Evolutionary conservation across 2,113 vertebrate genomes (phyloP), one percentile per base, ranked within the genome.

Genomic region (Oncorhynchus tshawytscha): DNA sequence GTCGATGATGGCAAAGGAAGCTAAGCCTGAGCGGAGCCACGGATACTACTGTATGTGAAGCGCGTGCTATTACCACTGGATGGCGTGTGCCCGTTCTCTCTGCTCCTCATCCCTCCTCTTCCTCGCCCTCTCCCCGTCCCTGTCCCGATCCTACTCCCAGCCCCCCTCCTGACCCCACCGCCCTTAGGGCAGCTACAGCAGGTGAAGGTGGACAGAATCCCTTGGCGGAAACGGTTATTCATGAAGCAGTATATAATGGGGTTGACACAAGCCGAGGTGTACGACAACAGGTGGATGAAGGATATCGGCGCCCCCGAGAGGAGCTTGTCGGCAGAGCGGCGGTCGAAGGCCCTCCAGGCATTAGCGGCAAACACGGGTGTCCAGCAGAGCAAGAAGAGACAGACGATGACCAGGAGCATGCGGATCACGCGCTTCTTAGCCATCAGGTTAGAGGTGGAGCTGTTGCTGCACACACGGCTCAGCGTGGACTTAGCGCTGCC

Each of bases 221-320:
- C 96, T 59, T 91, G 88, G 29, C 98, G 96, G 91, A 99, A 99
- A 0, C 97, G 95, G 67, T 93, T 96, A 95, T 99, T 97, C 98
- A 99, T 99, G 73, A 99, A 99, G 87, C 97, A 99, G 89, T 99
- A 99, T 59, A 99, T 96, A 90, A 99, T 94, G 39, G 97, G 98
- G 87, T 99, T 99, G 79, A 98, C 95, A 0, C 97, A 98, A 77
- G 97, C 95, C 0, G 98, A 99, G 0, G 94, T 97, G 93, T 99
- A 99, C 79, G 96, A 98, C 51, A 99, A 87, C 88, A 99, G 76
- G 82, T 98, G 97, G 85, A 99, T 99, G 82, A 99, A 99, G 78
- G 97, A 99, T 81, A 99, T 99, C 1, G 98, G 97, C 0, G 96
- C 95, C 3, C 98, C 98, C 0, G 97, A 97, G 49, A 99, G 93